Evolutionary conservation across 2,888 invertebrate genomes (phyloP), one percentile per base, ranked within the genome.

Genomic region (Candidula unifasciata): DNA sequence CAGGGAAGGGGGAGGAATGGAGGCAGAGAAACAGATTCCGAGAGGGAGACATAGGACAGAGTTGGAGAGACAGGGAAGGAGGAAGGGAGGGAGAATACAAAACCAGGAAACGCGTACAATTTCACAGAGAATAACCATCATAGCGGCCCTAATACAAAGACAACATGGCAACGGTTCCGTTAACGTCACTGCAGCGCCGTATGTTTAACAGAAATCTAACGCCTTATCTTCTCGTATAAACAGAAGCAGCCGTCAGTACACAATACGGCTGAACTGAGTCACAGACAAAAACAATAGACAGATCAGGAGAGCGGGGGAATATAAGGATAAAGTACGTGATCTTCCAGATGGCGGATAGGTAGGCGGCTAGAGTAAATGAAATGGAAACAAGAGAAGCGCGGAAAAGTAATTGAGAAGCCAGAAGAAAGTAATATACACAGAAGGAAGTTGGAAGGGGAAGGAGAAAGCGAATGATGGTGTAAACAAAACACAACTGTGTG

Each of bases 161-260:
- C n/a, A 37, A 16, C n/a, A 16, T 33, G 5, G 21, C 64, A 8
- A 37, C n/a, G 35, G 64, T 24, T 64, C 33, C 16, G 64, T 10
- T 78, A 37, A 37, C 78, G 60, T 35, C n/a, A 2, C 18, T 0
- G 37, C 35, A 24, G n/a, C 37, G 64, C 37, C 64, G 37, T 37
- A 16, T 78, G 64, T 64, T 78, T 64, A 78, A 60, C 64, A 77
- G 78, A 78, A 78, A 78, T 78, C 78, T 64, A 64, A n/a, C 64
- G 77, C 77, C 24, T 60, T 10, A 78, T 78, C 64, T 64, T 35
- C 27, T 13, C 78, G 16, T 35, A 78, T 78, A 64, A 78, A 78
- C 78, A 78, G 30, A 77, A 33, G 64, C 33, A 13, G 78, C 16
- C 35, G 10, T 78, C 76, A 10, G 76, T 33, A 18, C 52, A 57